Evolutionary conservation across 2,888 invertebrate species (phyloP).

Genomic region (Adineta ricciae): DNA sequence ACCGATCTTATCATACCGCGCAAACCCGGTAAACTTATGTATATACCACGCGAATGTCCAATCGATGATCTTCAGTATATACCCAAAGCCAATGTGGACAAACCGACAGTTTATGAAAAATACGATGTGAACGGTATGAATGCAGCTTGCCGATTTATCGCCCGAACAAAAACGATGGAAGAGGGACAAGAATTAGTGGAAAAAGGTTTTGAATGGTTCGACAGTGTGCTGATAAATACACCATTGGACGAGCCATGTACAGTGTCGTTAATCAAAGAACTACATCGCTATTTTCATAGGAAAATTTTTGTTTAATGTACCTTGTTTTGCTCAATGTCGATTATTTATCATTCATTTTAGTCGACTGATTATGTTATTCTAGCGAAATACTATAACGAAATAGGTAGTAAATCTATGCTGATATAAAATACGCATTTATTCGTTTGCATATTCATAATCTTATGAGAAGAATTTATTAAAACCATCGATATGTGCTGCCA

Average conservation of each 20-base stretch:
- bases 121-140: not conserved
- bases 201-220: not conserved
- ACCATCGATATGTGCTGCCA: too few species aligned
- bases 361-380: too few species aligned
- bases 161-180: not conserved
- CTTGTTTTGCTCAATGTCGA: not conserved
- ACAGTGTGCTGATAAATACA: not conserved
- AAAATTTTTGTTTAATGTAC: not conserved
- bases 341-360: too few species aligned
- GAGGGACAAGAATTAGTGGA: not conserved
- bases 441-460: too few species aligned
- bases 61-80: not conserved
- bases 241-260: not conserved
- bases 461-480: too few species aligned
- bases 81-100: not conserved
- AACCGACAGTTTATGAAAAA: not conserved
- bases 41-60: not conserved
- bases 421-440: too few species aligned
- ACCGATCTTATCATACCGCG: not conserved
- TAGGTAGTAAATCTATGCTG: too few species aligned
- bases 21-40: not conserved
- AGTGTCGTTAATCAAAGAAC: not conserved
- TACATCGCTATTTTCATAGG: not conserved
- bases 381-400: too few species aligned
- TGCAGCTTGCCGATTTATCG: not conserved